These are phyloP conservation scores for Thymelicus lineola DNA, from an alignment of 2,888 invertebrate genomes.

Conservation along the genomic window DNA sequence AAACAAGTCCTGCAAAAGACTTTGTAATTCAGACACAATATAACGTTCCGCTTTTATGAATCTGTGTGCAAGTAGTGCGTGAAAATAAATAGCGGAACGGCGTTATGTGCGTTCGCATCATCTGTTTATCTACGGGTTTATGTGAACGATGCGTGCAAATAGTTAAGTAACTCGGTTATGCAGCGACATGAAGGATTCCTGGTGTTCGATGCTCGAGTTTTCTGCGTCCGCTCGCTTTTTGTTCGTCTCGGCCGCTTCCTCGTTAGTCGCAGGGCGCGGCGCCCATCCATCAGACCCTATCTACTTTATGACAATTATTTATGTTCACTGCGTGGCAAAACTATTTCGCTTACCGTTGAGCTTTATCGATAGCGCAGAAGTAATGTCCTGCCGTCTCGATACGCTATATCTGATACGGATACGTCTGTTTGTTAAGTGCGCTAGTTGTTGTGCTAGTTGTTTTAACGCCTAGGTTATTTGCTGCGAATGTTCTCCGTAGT, in stretches of 20 bases:
- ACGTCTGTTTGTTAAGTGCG: slow-evolving; percentile 84
- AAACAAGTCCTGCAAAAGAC: slow-evolving; percentile 33
- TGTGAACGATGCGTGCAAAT: slow-evolving; percentile 51
- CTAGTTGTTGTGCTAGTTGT: slow-evolving; percentile 80
- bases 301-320: slow-evolving; percentile 84
- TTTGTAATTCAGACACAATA: slow-evolving; percentile 33
- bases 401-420: slow-evolving; percentile 83
- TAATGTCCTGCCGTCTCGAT: slow-evolving; percentile 81
- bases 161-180: slow-evolving; percentile 55
- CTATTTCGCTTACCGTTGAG: slow-evolving; percentile 84
- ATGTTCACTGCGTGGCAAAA: slow-evolving; percentile 78
- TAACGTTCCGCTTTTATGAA: slow-evolving; percentile 58
- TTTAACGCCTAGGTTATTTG: slow-evolving; percentile 84
- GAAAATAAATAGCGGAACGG: slow-evolving; percentile 55
- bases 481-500: slow-evolving; percentile 75
- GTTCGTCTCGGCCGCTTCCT: slow-evolving; percentile 62
- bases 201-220: slow-evolving; percentile 45
- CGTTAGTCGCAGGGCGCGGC: slow-evolving; percentile 59
- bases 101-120: slow-evolving; percentile 55
- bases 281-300: slow-evolving; percentile 80
- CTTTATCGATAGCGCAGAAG: slow-evolving; percentile 83
- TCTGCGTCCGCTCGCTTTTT: slow-evolving; percentile 49
- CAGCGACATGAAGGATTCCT: slow-evolving; percentile 43
- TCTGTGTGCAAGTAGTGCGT: slow-evolving; percentile 54
- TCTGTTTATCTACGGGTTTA: slow-evolving; percentile 52